Percentiles rank a stretch among this genome's conserved stretches.
Conservation (phyloP, 2,113 vertebrate species). For the Hypanus sabinus region DNA sequence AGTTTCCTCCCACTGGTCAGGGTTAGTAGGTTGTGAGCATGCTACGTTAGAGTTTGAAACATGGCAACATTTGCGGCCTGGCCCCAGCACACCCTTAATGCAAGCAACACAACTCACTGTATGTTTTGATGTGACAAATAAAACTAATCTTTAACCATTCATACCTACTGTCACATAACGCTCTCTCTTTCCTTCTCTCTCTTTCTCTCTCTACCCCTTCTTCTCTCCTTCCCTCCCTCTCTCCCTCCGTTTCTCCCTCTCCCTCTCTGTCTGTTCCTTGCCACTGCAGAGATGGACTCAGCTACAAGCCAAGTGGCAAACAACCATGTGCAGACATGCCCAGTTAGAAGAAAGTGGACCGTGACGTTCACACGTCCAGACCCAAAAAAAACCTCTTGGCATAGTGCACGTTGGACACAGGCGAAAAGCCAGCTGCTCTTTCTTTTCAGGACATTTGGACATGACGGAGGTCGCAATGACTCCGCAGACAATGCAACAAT, state of each 20-base stretch:
- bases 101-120: too few relatives aligned
- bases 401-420: neutral
- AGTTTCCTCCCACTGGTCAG: too few relatives aligned
- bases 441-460: neutral
- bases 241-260: neutral
- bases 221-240: too few relatives aligned
- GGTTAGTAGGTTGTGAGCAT: too few relatives aligned
- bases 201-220: too few relatives aligned
- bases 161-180: too few relatives aligned
- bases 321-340: neutral
- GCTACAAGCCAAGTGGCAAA: neutral
- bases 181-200: too few relatives aligned
- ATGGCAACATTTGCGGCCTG: too few relatives aligned
- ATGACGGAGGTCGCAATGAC: neutral
- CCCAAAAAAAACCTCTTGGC: neutral
- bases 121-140: too few relatives aligned
- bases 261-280: neutral
- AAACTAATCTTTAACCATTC: too few relatives aligned
- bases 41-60: too few relatives aligned
- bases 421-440: neutral
- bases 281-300: neutral
- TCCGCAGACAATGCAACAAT: conserved; percentile 1
- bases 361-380: neutral
- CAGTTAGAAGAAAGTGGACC: neutral
- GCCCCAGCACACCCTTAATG: too few relatives aligned